Evolutionary conservation across 2,888 invertebrate genomes (phyloP), one percentile per base, ranked within the genome.

Genomic region (Terebella lapidaria): DNA sequence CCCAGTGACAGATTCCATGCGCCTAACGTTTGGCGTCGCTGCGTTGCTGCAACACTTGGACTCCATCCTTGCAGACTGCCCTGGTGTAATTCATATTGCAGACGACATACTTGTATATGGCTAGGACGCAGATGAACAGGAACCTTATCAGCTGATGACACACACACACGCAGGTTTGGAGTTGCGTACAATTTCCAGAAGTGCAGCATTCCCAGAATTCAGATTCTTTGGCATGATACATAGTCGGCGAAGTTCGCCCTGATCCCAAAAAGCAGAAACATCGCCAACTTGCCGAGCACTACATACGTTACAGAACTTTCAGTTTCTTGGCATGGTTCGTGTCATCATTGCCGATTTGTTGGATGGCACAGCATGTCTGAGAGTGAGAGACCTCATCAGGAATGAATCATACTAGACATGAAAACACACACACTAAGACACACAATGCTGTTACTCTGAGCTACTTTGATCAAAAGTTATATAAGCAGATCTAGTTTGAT

Each of bases 151-250:
- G 4, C 56, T 56, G 3, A 56, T 56, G 56, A 4, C n/a, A n/a
- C 5, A 3, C 4, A 54, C 58, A 15, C 10, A 20, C 4, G n/a
- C n/a, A 24, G 5, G 3, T 26, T 30, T 24, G 58, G 58, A 3
- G 42, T 58, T 5, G 58, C 54, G 3, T 42, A 54, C 25, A 58
- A 54, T 20, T n/a, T 3, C 2, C 20, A 55, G 2, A 59, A 54
- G n/a, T 57, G 22, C 10, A 47, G 2, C 18, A 26, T 56, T 18
- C 18, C 45, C 20, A 2, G 54, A 63, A 28, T 57, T 67, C 20
- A 47, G 53, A 1, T 65, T 67, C 56, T 59, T 63, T 42, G 63
- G 68, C 3, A 54, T 29, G 10, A n/a, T 62, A 58, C 35, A 47
- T 35, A 27, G 22, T 28, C 27, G 27, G 55, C 27, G 66, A 63